phyloP scores from a whole-genome alignment of 2,797 vertebrate species.

The Pygocentrus nattereri region DNA sequence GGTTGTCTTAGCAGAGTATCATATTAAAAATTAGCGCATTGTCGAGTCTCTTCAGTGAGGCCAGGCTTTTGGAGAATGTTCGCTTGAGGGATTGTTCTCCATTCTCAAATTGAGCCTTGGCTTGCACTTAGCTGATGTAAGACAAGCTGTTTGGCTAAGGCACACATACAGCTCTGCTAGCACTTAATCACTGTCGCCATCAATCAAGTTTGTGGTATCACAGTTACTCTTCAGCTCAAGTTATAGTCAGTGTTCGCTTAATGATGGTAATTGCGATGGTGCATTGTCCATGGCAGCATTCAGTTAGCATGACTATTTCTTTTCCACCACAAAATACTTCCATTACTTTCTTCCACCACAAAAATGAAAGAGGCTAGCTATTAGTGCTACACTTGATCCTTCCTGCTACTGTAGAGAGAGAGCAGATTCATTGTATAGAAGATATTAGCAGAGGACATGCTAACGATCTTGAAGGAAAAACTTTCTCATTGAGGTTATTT shows the following conservation, averaged over 20 bases:
- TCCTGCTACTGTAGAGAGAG: slow-evolving; percentile 1
- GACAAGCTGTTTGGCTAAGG: slow-evolving; percentile 48
- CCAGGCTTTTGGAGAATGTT: slow-evolving; percentile 2
- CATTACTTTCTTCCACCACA: slow-evolving; percentile 12
- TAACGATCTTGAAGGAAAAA: neutral
- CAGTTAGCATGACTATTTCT: neutral
- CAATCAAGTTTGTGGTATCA: slow-evolving; percentile 44
- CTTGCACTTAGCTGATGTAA: slow-evolving; percentile 38
- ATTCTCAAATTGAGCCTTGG: slow-evolving; percentile 23
- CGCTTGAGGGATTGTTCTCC: neutral
- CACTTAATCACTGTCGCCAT: slow-evolving; percentile 45
- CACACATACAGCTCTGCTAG: slow-evolving; percentile 41
- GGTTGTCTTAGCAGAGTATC: slow-evolving; percentile 13
- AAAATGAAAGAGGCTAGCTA: slow-evolving; percentile 12
- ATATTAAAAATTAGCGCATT: neutral
- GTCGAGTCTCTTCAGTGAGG: neutral
- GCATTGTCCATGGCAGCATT: slow-evolving; percentile 13
- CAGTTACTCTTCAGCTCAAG: slow-evolving; percentile 47
- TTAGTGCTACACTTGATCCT: neutral
- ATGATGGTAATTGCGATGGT: slow-evolving; percentile 42
- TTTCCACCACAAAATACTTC: slow-evolving; percentile 18
- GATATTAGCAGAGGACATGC: neutral
- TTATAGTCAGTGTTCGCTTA: slow-evolving; percentile 30
- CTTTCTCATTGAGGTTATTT: neutral
- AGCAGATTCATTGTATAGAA: neutral